phyloP scores from a whole-genome alignment of 2,113 vertebrate genomes.

The Pollachius pollachius region DNA sequence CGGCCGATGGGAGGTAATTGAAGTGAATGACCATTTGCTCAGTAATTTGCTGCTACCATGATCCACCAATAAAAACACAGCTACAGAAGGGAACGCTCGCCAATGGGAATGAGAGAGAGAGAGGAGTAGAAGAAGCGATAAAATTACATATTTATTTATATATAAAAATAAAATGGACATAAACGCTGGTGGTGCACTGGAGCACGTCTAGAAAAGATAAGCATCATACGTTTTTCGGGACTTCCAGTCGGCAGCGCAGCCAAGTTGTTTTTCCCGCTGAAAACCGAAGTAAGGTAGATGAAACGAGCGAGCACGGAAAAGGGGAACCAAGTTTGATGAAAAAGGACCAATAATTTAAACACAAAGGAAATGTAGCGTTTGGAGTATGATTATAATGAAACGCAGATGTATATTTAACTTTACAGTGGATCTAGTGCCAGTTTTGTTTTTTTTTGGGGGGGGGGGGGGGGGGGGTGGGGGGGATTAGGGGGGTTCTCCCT shows the following conservation, averaged over 20 bases:
- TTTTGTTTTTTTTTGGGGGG: neutral
- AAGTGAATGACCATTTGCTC: conserved; percentile 71
- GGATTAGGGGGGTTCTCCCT: no score
- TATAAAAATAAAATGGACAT: neutral
- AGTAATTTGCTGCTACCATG: conserved; percentile 72
- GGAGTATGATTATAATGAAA: conserved; percentile 75
- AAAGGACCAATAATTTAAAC: conserved; percentile 78
- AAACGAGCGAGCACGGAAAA: conserved; percentile 55
- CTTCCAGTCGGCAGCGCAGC: conserved; percentile 65
- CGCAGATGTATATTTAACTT: conserved; percentile 73
- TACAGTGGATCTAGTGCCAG: conserved; percentile 54
- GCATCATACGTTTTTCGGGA: conserved; percentile 74
- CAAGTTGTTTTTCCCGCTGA: conserved; percentile 62
- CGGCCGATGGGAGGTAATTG: conserved; percentile 61
- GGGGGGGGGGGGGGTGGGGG: no score
- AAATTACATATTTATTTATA: neutral
- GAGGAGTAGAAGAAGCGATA: no score
- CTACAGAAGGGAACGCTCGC: conserved; percentile 59
- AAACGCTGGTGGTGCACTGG: conserved; percentile 58
- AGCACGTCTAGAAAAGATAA: conserved; percentile 70
- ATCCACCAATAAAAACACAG: conserved; percentile 57
- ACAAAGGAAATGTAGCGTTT: conserved; percentile 75
- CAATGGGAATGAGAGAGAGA: conserved; percentile 33
- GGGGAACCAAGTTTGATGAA: conserved; percentile 73
- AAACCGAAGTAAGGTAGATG: conserved; percentile 67